phyloP scores from a whole-genome alignment of 2,888 invertebrate species.

The Atethmia centrago region DNA sequence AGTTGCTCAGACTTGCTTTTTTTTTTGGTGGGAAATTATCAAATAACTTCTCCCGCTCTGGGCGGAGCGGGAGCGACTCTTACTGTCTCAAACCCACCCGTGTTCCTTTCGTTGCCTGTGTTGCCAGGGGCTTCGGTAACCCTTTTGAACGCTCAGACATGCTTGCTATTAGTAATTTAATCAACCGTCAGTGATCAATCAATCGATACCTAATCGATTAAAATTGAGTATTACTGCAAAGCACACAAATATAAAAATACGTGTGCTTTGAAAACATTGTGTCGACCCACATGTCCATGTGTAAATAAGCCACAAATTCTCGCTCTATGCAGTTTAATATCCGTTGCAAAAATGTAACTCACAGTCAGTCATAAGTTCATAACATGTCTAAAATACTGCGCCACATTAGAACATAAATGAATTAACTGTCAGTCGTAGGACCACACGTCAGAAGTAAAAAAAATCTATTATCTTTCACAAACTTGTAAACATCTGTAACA shows the following conservation, averaged over 20 bases:
- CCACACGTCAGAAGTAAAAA: too few relatives aligned
- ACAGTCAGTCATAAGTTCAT: not conserved
- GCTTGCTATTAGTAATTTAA: conserved; percentile 16
- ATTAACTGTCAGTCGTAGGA: too few relatives aligned
- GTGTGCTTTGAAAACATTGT: conserved; percentile 16
- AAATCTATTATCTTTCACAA: too few relatives aligned
- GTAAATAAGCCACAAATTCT: conserved; percentile 31
- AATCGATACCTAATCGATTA: conserved; percentile 20
- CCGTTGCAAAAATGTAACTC: conserved; percentile 32
- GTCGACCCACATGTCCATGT: conserved; percentile 23
- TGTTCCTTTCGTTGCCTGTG: too few relatives aligned
- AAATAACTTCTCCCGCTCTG: too few relatives aligned
- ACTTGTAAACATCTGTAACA: too few relatives aligned
- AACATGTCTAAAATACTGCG: conserved; percentile 15
- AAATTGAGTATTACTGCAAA: conserved; percentile 26
- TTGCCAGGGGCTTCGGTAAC: too few relatives aligned
- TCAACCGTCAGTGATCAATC: conserved; percentile 21
- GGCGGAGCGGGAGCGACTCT: too few relatives aligned
- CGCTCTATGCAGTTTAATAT: conserved; percentile 32
- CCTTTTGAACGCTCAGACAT: too few relatives aligned
- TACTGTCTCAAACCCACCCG: too few relatives aligned
- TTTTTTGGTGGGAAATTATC: too few relatives aligned
- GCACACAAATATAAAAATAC: not conserved
- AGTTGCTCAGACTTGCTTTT: not conserved
- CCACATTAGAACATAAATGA: conserved; percentile 37